Base-by-base conservation (phyloP, 1,140 invertebrate species). In the Leptopilina boulardi region DNA sequence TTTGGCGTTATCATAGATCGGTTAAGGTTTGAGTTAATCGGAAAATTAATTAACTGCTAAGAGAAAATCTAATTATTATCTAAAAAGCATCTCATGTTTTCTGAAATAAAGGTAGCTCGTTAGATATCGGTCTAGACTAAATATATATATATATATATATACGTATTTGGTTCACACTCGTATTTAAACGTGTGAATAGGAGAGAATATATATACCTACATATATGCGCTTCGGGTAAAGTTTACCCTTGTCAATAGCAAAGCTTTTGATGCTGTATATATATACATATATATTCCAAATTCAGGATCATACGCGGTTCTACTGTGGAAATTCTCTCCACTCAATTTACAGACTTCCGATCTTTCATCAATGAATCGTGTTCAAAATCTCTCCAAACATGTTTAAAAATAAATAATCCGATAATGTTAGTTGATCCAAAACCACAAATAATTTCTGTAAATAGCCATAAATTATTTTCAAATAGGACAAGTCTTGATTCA, bases 31-130 rank as follows among this genome's bases (percentile, higher is more conserved):
- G 23, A 19, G 19, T 30, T 66, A 10, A 5, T 2, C 23, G 13
- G 21, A 66, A 13, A 66, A 66, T 66, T 75, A 82, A 77, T 81
- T 79, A 73, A 47, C 71, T 70, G 75, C 74, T 81, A 73, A 74
- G 47, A 26, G 30, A 6, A 54, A 77, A 79, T 84, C 72, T 80
- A 82, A 84, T 82, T 84, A 84, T 74, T n/a, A 18, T 42, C 44
- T 42, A 54, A 26, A 59, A 70, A 77, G 72, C 44, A 54, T 70
- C 23, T 72, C 42, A 70, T 56, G 54, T 38, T 23, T 56, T 73
- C 47, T 44, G 51, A 80, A 76, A 82, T 79, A 30, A 66, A 82
- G 79, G 73, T 51, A 73, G 71, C 81, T 76, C 56, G 75, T 71
- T 80, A 66, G 71, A n/a, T 34, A 34, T n/a, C 26, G 26, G 56